Conservation (phyloP, 2,888 invertebrate genomes). For the Pseudococcus longispinus region DNA sequence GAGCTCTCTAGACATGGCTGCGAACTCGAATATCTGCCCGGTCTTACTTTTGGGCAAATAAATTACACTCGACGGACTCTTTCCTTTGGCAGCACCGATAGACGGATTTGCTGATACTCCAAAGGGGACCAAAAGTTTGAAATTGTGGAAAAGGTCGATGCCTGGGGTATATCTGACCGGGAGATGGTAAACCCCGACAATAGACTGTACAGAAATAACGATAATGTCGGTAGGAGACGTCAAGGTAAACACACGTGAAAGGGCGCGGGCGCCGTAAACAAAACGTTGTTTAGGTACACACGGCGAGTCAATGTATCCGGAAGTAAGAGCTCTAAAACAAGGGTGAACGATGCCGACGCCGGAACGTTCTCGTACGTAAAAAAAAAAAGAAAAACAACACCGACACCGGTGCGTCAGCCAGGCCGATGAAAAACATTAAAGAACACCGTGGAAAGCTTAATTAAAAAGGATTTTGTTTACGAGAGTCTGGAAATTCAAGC, state of each 20-base stretch:
- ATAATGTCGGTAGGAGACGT: neutral
- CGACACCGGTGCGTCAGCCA: neutral
- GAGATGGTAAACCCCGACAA: neutral
- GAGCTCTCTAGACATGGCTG: neutral
- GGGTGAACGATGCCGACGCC: neutral
- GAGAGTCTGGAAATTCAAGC: conserved; percentile 6
- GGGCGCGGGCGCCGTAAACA: neutral
- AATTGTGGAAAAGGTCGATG: neutral
- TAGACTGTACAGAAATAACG: neutral
- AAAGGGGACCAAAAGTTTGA: too few species aligned
- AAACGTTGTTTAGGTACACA: neutral
- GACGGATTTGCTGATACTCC: neutral
- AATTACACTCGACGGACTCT: neutral
- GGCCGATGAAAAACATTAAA: neutral
- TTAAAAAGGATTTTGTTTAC: conserved; percentile 32
- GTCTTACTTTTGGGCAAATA: neutral
- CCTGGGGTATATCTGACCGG: neutral
- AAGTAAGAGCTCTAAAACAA: neutral
- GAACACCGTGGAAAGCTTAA: conserved; percentile 32
- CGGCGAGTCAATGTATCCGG: neutral
- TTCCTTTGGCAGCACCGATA: too few species aligned
- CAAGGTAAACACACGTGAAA: neutral
- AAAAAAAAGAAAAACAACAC: neutral
- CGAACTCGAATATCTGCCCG: neutral
- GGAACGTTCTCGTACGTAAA: neutral